phyloP scores from a whole-genome alignment of 2,113 vertebrate species.

The Varanus komodoensis region DNA sequence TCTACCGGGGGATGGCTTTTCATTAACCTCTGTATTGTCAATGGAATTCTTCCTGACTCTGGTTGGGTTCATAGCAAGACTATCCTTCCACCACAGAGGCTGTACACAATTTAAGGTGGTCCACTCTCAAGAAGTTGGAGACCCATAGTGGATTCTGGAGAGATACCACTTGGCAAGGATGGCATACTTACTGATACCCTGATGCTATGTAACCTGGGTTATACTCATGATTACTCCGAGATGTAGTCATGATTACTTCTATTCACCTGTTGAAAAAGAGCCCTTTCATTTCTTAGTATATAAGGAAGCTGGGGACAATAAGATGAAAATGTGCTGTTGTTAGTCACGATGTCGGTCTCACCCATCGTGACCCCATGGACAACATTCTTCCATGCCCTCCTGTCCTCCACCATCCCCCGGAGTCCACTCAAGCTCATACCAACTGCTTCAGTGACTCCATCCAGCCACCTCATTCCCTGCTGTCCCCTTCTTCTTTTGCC shows the following conservation, averaged over 20 bases:
- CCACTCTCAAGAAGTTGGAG: background rate
- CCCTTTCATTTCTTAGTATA: background rate
- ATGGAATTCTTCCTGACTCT: too few relatives aligned
- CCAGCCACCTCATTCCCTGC: too few relatives aligned
- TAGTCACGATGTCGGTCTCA: too few relatives aligned
- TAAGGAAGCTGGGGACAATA: background rate
- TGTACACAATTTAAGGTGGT: background rate
- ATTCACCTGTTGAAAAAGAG: background rate
- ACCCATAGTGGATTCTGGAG: background rate
- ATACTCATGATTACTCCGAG: background rate
- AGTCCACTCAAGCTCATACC: too few relatives aligned
- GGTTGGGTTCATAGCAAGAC: background rate
- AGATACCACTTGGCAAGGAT: background rate
- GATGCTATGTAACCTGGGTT: background rate
- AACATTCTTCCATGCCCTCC: too few relatives aligned
- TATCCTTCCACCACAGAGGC: background rate
- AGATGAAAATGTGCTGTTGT: background rate
- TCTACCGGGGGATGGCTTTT: background rate
- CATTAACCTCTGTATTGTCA: background rate
- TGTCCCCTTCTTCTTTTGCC: too few relatives aligned
- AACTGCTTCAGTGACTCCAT: too few relatives aligned
- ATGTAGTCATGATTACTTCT: too few relatives aligned
- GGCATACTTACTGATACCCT: background rate
- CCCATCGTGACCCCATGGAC: too few relatives aligned
- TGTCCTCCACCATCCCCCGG: too few relatives aligned